These are phyloP conservation scores for Axis porcinus DNA, from an alignment of 2,113 vertebrate genomes.

Conservation along the genomic window DNA sequence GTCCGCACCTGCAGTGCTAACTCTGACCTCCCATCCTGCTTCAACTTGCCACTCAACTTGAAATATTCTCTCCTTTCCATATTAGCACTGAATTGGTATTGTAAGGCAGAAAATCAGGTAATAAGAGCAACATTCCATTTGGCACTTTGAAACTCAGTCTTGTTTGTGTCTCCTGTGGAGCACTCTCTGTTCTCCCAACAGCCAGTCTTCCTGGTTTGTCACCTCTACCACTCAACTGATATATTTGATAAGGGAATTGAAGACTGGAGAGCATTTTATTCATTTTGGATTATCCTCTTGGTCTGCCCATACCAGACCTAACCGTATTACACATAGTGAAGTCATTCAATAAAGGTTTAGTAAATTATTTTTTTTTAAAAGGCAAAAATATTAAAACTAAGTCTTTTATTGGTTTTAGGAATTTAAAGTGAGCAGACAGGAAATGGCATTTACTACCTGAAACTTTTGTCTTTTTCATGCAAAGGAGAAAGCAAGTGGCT, in stretches of 20 bases:
- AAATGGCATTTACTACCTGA: not conserved
- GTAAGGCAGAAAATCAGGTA: not conserved
- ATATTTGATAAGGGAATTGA: not conserved
- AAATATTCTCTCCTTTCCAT: not conserved
- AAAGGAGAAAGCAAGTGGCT: not conserved
- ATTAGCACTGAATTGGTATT: not conserved
- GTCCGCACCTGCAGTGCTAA: too few species aligned
- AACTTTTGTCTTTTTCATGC: not conserved
- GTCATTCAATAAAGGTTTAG: not conserved
- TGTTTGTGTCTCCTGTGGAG: rapidly evolving
- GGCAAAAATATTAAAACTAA: not conserved
- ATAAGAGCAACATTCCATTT: not conserved
- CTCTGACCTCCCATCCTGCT: not conserved
- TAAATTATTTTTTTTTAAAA: not conserved
- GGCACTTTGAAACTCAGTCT: not conserved
- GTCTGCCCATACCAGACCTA: not conserved
- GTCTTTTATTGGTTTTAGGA: not conserved
- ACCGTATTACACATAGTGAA: not conserved
- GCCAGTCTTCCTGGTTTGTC: not conserved
- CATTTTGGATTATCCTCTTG: not conserved
- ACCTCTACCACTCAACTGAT: not conserved
- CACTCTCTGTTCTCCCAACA: not conserved
- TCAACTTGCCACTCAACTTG: not conserved
- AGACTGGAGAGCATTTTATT: not conserved
- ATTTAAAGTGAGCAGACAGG: not conserved